Base-by-base conservation (phyloP, 2,888 invertebrate species). In the Dasypogon diadema region DNA sequence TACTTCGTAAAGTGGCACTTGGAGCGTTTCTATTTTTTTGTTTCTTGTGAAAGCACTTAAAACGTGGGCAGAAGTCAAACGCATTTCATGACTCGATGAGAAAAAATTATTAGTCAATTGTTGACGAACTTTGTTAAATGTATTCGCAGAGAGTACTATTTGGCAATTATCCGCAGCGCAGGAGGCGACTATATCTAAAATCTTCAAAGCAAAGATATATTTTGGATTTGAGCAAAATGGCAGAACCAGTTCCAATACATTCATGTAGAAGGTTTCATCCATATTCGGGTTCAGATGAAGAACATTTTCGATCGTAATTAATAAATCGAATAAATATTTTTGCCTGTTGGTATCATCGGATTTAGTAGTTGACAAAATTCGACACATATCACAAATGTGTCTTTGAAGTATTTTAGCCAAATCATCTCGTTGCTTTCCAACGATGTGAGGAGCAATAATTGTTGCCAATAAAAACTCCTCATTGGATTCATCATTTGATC, bases 51-150 rank as follows among this genome's bases (percentile, higher is more conserved):
- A 58, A 5, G n/a, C 16, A 37, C 91, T 89, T 81, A 94, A 90
- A 58, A 95, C 90, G 80, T 95, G 93, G 0, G 92, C 88, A 1
- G 93, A 92, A 74, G 93, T 84, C 16, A 92, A 86, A 16, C 96
- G 90, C 1, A 93, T 87, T 84, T 91, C 88, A 80, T 91, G 90
- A 82, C 89, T 90, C 8, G 92, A 92, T 0, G 93, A 92, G 22
- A 88, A 88, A 1, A 94, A 87, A 83, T 93, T 92, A 1, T 83
- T 81, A 73, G 89, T 87, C n/a, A 93, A 83, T 78, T 84, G 83
- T 0, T 86, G 85, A 82, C 90, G 89, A 1, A 91, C 82, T 78
- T 88, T 81, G 75, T 85, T 81, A 72, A 90, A 83, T 79, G 87
- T 79, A 74, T 86, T 83, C 81, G 87, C 82, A 26, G 85, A 83